Conservation (phyloP, 2,113 vertebrate genomes). For the Osmerus mordax region DNA sequence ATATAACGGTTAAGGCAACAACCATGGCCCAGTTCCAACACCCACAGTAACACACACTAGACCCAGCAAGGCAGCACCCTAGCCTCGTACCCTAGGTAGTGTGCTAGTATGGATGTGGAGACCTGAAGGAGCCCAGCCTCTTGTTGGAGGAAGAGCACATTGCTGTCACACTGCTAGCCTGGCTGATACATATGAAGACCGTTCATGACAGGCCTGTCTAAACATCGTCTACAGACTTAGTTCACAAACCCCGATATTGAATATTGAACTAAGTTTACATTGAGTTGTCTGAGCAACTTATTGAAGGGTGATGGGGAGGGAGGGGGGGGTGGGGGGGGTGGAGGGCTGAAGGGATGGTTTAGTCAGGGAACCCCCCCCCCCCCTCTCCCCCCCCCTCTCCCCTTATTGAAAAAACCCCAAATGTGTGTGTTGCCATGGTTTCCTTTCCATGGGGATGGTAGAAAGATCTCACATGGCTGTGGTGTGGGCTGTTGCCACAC, state of each 20-base stretch:
- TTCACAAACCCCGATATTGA: constrained; percentile 59
- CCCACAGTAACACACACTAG: constrained; percentile 40
- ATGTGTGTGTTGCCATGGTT: constrained; percentile 30
- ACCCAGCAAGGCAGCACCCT: constrained; percentile 40
- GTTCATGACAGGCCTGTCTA: constrained; percentile 43
- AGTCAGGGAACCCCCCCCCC: constrained; percentile 1
- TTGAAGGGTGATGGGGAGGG: constrained; percentile 10
- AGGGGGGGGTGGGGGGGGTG: not conserved
- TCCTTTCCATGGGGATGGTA: constrained; percentile 17
- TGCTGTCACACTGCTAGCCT: constrained; percentile 57
- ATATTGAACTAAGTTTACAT: constrained; percentile 61
- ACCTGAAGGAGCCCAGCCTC: constrained; percentile 53
- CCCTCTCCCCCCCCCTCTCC: constrained; percentile 13
- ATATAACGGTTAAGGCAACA: not conserved
- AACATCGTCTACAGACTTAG: constrained; percentile 63
- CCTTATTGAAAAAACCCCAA: constrained; percentile 2
- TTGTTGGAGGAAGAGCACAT: constrained; percentile 62
- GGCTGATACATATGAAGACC: too few relatives aligned
- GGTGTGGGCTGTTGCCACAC: not conserved
- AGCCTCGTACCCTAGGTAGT: constrained; percentile 10
- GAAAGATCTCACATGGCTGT: not conserved
- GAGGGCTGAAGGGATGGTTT: constrained; percentile 19
- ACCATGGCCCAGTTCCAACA: constrained; percentile 39
- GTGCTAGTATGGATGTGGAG: constrained; percentile 53
- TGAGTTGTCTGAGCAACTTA: constrained; percentile 52